Percentiles rank a stretch among this genome's conserved stretches.
phyloP scores from a whole-genome alignment of 2,888 invertebrate species.

The Agrilus biguttatus region DNA sequence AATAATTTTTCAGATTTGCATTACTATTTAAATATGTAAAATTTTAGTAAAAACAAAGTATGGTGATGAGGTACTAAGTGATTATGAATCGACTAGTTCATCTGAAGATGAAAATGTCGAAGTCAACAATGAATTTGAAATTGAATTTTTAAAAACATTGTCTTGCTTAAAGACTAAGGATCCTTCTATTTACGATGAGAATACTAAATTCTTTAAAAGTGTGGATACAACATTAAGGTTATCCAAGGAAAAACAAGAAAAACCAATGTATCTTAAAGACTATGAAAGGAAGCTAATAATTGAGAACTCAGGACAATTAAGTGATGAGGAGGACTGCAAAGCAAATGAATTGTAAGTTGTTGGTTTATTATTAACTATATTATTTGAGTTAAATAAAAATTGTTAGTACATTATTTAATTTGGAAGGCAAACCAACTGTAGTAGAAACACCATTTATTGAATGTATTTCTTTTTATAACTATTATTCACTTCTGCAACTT shows the following conservation, averaged over 20 bases:
- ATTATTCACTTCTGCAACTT: slow-evolving; percentile 9
- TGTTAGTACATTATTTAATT: neutral
- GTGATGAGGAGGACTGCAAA: slow-evolving; percentile 27
- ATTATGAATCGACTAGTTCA: slow-evolving; percentile 31
- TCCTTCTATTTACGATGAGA: slow-evolving; percentile 74
- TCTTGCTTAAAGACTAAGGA: slow-evolving; percentile 77
- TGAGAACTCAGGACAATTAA: slow-evolving; percentile 46
- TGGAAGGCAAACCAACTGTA: neutral
- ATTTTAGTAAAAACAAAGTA: slow-evolving; percentile 60
- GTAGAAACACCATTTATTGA: neutral
- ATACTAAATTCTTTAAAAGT: slow-evolving; percentile 49
- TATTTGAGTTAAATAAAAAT: neutral
- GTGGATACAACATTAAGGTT: slow-evolving; percentile 3
- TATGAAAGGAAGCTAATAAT: slow-evolving; percentile 64
- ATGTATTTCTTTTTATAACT: too few relatives aligned
- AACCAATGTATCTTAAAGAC: slow-evolving; percentile 57
- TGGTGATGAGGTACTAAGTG: slow-evolving; percentile 42
- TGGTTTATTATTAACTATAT: neutral
- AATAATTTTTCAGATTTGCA: neutral
- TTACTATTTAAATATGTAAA: slow-evolving; percentile 1
- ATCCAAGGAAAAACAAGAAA: slow-evolving; percentile 20
- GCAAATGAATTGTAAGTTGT: slow-evolving; percentile 2
- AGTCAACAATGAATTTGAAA: slow-evolving; percentile 56
- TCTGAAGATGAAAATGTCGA: slow-evolving; percentile 47
- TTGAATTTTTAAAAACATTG: slow-evolving; percentile 76